Conservation (phyloP, 2,113 vertebrate species). For the Gallinago undulata region DNA sequence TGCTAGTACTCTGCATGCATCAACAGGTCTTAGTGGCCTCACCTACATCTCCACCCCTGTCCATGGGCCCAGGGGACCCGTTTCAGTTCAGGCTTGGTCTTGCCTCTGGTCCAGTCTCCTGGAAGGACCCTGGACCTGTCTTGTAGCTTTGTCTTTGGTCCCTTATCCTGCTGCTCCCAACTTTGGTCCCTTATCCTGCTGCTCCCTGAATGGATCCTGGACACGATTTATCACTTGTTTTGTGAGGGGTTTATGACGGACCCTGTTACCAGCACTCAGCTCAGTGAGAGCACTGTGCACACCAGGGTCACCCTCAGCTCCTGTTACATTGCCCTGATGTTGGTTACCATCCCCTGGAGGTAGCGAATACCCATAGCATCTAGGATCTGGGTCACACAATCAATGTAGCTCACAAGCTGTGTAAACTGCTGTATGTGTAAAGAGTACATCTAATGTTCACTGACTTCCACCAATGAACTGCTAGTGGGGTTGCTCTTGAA, state of each 20-base stretch:
- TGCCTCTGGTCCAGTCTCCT: neutral
- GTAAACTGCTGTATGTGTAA: neutral
- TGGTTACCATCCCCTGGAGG: neutral
- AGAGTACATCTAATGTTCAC: neutral
- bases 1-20: neutral
- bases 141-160: neutral
- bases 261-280: neutral
- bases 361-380: neutral
- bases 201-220: neutral
- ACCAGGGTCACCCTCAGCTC: neutral
- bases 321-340: neutral
- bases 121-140: neutral
- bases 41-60: neutral
- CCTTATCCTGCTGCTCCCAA: neutral
- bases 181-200: too few relatives aligned
- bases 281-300: neutral
- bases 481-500: neutral
- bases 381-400: neutral
- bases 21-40: neutral
- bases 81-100: neutral
- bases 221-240: neutral
- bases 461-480: neutral
- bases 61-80: fast-evolving
- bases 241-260: fast-evolving
- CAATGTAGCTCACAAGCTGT: neutral